A percentile compares a stretch with the other conserved stretches of the same genome.
phyloP scores from a whole-genome alignment of 2,113 vertebrate genomes.

The Cercocebus atys region DNA sequence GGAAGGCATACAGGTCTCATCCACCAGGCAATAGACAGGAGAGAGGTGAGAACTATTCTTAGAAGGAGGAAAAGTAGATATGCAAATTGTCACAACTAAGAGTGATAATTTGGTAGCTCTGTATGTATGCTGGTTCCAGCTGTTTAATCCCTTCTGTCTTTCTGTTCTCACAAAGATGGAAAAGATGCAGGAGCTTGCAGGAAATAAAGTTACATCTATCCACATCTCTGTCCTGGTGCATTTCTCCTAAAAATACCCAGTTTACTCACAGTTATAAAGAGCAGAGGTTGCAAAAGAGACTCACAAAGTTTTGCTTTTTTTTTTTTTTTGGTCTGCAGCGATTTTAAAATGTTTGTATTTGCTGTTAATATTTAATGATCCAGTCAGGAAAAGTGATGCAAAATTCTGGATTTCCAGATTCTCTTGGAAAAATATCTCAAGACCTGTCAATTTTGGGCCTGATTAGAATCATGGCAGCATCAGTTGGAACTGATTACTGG shows the following conservation, averaged over 20 bases:
- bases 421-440: not conserved
- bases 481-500: not conserved
- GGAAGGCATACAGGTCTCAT: not conserved
- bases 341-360: not conserved
- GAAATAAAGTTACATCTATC: slow-evolving; percentile 62
- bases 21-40: not conserved
- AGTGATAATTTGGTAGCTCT: not conserved
- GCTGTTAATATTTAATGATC: not conserved
- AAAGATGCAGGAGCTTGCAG: not conserved
- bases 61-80: not conserved
- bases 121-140: not conserved
- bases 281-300: not conserved
- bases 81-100: not conserved
- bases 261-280: not conserved
- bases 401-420: slow-evolving; percentile 5
- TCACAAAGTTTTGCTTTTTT: not conserved
- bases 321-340: not conserved
- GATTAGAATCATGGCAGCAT: not conserved
- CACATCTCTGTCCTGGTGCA: not conserved
- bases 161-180: not conserved
- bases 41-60: not conserved
- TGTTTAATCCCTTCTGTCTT: not conserved
- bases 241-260: slow-evolving; percentile 36
- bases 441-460: not conserved
- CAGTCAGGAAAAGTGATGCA: not conserved